These are phyloP conservation scores for Hemibagrus guttatus DNA, from an alignment of 2,797 vertebrate genomes.

Conservation along the genomic window DNA sequence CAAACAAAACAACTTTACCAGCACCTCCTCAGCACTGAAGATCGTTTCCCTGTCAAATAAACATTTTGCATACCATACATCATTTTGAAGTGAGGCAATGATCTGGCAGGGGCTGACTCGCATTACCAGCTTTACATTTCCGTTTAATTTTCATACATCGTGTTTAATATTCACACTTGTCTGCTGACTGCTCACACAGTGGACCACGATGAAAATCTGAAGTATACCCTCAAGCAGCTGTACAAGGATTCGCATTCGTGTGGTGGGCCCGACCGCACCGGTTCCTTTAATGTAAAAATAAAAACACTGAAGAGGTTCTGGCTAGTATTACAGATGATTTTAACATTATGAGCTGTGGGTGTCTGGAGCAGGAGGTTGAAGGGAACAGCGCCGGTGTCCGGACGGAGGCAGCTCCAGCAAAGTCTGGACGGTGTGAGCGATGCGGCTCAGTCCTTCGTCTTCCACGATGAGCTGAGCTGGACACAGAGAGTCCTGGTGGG, in stretches of 20 bases:
- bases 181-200: not conserved
- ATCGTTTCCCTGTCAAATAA: constrained; percentile 35
- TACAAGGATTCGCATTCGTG: constrained; percentile 31
- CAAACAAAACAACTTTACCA: constrained; percentile 47
- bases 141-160: constrained; percentile 40
- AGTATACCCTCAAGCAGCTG: constrained; percentile 36
- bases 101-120: not conserved
- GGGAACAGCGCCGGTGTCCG: constrained; percentile 53
- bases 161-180: not conserved
- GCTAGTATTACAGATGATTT: not conserved
- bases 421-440: constrained; percentile 74
- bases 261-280: not conserved
- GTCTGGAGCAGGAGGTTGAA: constrained; percentile 55
- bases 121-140: constrained; percentile 19
- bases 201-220: not conserved
- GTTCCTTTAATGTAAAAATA: not conserved
- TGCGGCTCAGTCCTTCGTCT: constrained; percentile 78
- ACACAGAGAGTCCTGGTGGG: constrained; percentile 79
- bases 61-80: constrained; percentile 33
- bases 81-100: constrained; percentile 39
- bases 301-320: not conserved
- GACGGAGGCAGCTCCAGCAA: constrained; percentile 67
- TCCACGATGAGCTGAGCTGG: constrained; percentile 80
- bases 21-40: constrained; percentile 38
- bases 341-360: constrained; percentile 24